Evolutionary conservation across 64 coral and sea anemone species (phyloP), one percentile per base, ranked within the genome.

Genomic region (Pocillopora damicornis): DNA sequence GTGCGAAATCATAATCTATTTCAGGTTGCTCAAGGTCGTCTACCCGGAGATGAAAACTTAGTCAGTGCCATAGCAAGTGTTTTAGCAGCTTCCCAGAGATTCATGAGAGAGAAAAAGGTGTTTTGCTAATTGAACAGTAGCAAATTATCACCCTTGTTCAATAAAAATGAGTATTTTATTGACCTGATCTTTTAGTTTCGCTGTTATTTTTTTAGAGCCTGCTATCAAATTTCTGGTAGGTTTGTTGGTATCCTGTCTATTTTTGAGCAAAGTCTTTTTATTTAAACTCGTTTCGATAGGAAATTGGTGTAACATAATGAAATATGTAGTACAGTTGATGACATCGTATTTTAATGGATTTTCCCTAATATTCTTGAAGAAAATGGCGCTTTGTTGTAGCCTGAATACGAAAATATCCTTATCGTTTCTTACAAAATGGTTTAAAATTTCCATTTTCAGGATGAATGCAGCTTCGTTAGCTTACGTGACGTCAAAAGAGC

Each of bases 401-500:
- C 7, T 51, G 42, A 51, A 51, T 51, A 51, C 42, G 42, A 51
- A 51, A 51, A 2, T 2, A 51, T 51, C 42, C 3, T 7, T 22
- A 34, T 81, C 11, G 59, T 8, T 22, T 59, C 6, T 38, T 60
- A 5, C 15, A 60, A 16, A 13, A 18, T n/a, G 14, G 58, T 81
- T 4, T 86, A 78, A 1, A 15, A 86, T 63, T 85, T 22, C 4
- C 15, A 9, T 20, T 38, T 86, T 8, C 63, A 94, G 92, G 92
- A 90, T 38, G 92, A 94, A 87, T 94, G 92, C 82, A 94, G 88
- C 73, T 90, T 89, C 60, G 92, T 89, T 13, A 94, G 88, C 78
- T 80, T 94, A 72, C 62, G 92, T 59, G 92, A 93, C 74, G 88
- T 93, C 15, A 88, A 93, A 89, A 68, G 92, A 86, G 79, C 92